These are phyloP conservation scores for Chelonus insularis DNA, from an alignment of 1,140 invertebrate genomes.

Conservation along the genomic window DNA sequence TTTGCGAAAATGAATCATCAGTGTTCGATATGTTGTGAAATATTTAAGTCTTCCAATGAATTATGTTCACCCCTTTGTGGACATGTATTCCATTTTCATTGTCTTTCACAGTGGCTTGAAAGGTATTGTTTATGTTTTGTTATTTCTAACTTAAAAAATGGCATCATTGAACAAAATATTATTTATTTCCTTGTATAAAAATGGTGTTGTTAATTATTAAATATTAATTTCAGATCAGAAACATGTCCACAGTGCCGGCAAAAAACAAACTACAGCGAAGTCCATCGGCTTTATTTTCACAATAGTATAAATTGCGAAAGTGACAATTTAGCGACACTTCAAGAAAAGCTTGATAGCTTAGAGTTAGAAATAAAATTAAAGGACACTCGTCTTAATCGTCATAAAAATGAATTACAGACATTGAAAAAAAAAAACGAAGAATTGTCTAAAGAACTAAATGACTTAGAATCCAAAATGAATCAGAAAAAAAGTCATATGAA, in stretches of 20 bases:
- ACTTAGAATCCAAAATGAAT: constrained; percentile 57
- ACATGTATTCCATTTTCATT: constrained; percentile 70
- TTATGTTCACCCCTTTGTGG: constrained; percentile 69
- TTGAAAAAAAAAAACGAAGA: constrained; percentile 48
- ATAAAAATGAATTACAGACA: constrained; percentile 39
- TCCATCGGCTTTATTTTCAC: constrained; percentile 68
- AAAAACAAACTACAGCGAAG: constrained; percentile 63
- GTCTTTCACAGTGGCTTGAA: constrained; percentile 70
- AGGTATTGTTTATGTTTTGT: constrained; percentile 56
- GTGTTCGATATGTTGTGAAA: constrained; percentile 72
- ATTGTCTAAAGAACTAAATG: constrained; percentile 57
- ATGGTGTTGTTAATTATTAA: too few species aligned
- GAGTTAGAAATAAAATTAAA: constrained; percentile 56
- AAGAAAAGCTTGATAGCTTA: constrained; percentile 55
- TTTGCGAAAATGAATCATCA: constrained; percentile 72
- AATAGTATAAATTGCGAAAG: constrained; percentile 59
- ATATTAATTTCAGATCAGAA: constrained; percentile 63
- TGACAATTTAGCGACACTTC: constrained; percentile 48
- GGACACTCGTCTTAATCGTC: constrained; percentile 52
- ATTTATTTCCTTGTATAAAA: too few species aligned
- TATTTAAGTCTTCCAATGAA: constrained; percentile 64
- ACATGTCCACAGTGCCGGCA: constrained; percentile 73
- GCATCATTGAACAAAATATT: too few species aligned
- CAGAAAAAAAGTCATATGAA: constrained; percentile 57
- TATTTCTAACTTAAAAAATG: too few species aligned